phyloP scores from a whole-genome alignment of 2,113 vertebrate genomes.

The Phyllopteryx taeniolatus region DNA sequence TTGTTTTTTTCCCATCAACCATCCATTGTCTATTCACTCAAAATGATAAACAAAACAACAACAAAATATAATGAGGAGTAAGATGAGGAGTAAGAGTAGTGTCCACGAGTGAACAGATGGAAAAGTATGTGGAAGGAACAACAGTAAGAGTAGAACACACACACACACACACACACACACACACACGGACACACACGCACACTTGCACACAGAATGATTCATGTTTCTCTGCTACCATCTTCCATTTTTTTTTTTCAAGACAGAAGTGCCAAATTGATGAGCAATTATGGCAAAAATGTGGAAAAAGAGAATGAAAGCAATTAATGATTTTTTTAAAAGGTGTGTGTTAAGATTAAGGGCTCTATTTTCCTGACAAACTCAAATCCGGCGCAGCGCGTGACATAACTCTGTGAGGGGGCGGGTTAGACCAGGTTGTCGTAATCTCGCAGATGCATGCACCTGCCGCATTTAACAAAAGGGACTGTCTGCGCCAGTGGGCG shows the following conservation, averaged over 20 bases:
- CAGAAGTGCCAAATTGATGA: constrained; percentile 11
- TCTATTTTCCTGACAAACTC: too few species aligned
- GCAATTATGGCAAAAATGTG: constrained; percentile 12
- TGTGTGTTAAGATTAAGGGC: not conserved
- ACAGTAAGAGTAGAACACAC: not conserved
- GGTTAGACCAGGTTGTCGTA: too few species aligned
- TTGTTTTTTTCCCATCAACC: constrained; percentile 29
- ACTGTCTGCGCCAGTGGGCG: too few species aligned
- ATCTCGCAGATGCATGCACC: too few species aligned
- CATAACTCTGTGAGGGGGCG: too few species aligned
- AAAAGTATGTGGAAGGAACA: constrained; percentile 39
- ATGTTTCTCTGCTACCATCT: constrained; percentile 58
- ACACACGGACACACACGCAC: not conserved
- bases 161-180: not conserved
- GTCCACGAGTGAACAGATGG: constrained; percentile 56
- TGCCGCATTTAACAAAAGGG: too few species aligned
- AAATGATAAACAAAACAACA: constrained; percentile 43
- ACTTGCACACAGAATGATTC: constrained; percentile 73
- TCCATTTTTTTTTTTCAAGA: constrained; percentile 67
- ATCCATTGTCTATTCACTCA: constrained; percentile 46
- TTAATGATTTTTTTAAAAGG: not conserved
- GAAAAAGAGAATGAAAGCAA: not conserved
- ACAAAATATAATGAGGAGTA: constrained; percentile 35
- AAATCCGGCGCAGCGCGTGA: too few species aligned
- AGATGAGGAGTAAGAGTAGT: constrained; percentile 29